A percentile compares a stretch with the other conserved stretches of the same genome.
phyloP scores from a whole-genome alignment of 2,113 vertebrate genomes.

The Festucalex cinctus region DNA sequence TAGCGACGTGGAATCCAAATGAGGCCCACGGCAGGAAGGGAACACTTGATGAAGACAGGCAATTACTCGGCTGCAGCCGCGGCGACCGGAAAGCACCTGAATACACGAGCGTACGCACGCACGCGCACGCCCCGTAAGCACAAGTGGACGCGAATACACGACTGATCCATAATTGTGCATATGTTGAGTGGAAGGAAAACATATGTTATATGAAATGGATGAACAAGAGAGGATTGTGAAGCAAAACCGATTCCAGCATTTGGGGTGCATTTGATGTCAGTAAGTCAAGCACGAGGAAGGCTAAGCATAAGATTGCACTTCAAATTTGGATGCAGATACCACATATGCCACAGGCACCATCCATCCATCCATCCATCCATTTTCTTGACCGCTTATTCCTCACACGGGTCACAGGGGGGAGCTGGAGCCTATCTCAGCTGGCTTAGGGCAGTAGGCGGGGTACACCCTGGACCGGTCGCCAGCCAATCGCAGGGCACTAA shows the following conservation, averaged over 20 bases:
- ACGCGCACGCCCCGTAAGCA: slow-evolving; percentile 19
- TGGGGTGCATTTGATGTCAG: neutral
- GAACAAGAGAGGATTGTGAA: neutral
- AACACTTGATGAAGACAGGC: slow-evolving; percentile 95
- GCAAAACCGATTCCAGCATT: neutral
- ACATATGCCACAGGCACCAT: no score
- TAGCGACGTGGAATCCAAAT: slow-evolving; percentile 89
- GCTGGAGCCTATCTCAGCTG: no score
- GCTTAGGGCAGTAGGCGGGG: no score
- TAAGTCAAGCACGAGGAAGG: no score
- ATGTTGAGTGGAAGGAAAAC: neutral
- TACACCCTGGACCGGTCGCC: no score
- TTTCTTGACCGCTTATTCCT: no score
- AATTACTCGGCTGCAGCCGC: slow-evolving; percentile 92
- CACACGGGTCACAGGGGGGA: no score
- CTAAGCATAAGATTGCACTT: no score
- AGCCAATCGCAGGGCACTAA: no score
- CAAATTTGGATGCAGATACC: no score
- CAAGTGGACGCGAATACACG: slow-evolving; percentile 19
- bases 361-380: no score
- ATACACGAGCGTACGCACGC: slow-evolving; percentile 9
- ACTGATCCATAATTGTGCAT: slow-evolving; percentile 18
- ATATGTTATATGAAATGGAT: neutral
- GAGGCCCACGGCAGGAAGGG: slow-evolving; percentile 95
- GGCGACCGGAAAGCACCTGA: slow-evolving; percentile 77